phyloP scores from a whole-genome alignment of 2,797 vertebrate genomes.

The Heliangelus exortis region DNA sequence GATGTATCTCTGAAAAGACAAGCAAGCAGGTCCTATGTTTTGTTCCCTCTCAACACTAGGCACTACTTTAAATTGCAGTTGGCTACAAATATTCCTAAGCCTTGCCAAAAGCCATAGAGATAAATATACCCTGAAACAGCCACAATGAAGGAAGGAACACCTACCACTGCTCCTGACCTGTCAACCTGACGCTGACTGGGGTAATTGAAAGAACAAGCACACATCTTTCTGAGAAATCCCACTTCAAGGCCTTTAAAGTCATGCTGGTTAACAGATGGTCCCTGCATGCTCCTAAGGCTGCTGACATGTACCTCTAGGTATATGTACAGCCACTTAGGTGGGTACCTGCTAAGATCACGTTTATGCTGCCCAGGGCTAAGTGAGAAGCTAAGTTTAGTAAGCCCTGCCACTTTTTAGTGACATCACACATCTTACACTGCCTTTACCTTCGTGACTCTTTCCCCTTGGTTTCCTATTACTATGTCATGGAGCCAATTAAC shows the following conservation, averaged over 20 bases:
- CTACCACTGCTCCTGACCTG: not conserved
- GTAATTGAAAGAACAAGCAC: not conserved
- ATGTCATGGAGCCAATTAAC: not conserved
- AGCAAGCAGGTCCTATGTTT: not conserved
- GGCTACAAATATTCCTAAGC: not conserved
- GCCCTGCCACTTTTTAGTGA: not conserved
- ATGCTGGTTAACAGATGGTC: conserved; percentile 29
- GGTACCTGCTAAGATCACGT: not conserved
- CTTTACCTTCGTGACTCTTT: not conserved
- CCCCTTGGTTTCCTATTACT: not conserved
- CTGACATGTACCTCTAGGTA: not conserved
- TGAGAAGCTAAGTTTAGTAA: not conserved
- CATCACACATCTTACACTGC: fast-evolving
- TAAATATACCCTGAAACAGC: not conserved
- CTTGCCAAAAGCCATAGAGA: not conserved
- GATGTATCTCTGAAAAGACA: not conserved
- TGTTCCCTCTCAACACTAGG: not conserved
- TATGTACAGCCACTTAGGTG: not conserved
- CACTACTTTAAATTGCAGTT: not conserved
- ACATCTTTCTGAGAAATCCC: not conserved
- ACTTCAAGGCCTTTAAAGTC: conserved; percentile 15
- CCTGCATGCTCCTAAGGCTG: not conserved
- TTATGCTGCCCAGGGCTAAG: not conserved
- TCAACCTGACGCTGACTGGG: not conserved
- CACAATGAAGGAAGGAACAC: not conserved